Percentiles rank a stretch among this genome's conserved stretches.
Conservation (phyloP, 2,113 vertebrate species). For the Henicopernis longicauda region DNA sequence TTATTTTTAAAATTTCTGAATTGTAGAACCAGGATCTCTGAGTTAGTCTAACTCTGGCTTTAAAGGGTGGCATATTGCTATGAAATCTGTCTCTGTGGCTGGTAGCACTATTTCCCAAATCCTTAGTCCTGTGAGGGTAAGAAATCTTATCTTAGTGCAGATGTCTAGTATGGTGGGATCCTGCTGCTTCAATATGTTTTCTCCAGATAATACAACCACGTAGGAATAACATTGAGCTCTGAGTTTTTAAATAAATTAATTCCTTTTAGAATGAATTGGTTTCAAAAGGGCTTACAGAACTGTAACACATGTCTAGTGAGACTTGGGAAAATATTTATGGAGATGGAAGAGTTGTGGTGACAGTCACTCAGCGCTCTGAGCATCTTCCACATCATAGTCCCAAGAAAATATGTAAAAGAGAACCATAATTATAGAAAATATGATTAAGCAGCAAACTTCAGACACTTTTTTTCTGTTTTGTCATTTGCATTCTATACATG, state of each 20-base stretch:
- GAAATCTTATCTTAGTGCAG: background rate
- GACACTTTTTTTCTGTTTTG: background rate
- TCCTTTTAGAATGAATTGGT: background rate
- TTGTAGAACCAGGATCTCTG: background rate
- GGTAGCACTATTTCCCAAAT: background rate
- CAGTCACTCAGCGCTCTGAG: background rate
- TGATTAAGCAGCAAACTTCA: background rate
- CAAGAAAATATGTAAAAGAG: background rate
- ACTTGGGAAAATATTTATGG: background rate
- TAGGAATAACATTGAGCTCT: background rate
- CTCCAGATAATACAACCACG: background rate
- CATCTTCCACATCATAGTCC: background rate
- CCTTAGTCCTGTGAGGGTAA: background rate
- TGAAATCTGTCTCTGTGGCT: background rate
- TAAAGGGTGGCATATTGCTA: background rate
- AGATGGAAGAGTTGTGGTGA: background rate
- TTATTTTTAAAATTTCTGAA: background rate
- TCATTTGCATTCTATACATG: background rate
- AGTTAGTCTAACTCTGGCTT: background rate
- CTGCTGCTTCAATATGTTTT: background rate
- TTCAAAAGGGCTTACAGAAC: background rate
- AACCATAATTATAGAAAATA: background rate
- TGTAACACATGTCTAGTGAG: background rate
- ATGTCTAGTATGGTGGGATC: background rate
- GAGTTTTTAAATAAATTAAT: background rate